These are phyloP conservation scores for Burhinus bistriatus DNA, from an alignment of 2,113 vertebrate species.

Conservation along the genomic window DNA sequence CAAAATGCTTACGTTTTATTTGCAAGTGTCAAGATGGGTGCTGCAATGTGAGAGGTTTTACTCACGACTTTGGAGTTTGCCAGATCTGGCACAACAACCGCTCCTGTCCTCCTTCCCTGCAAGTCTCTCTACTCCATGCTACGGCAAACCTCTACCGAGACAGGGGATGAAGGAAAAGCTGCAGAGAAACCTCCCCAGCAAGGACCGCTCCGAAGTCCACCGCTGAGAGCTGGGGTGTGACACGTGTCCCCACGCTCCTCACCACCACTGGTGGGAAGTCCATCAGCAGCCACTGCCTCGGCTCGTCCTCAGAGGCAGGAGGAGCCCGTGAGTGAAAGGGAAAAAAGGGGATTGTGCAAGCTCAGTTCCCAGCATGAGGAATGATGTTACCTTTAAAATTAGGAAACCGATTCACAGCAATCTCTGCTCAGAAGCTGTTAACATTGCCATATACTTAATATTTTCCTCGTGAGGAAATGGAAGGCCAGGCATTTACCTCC, in stretches of 20 bases:
- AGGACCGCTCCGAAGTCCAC: fast-evolving
- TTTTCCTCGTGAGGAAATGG: background rate
- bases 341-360: background rate
- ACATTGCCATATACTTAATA: background rate
- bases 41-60: background rate
- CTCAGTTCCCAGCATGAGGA: background rate
- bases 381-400: background rate
- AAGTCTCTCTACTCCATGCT: background rate
- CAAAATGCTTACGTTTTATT: background rate
- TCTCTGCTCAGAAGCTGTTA: background rate
- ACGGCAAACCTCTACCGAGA: fast-evolving
- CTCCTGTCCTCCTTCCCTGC: background rate
- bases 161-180: background rate
- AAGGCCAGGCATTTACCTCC: background rate
- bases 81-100: background rate
- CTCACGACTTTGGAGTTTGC: background rate
- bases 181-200: background rate
- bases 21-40: background rate
- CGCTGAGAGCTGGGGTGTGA: background rate
- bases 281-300: background rate
- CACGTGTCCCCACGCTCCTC: fast-evolving
- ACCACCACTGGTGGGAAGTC: fast-evolving
- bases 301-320: background rate
- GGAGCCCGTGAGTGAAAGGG: background rate
- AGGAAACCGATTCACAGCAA: background rate